A percentile compares a stretch with the other conserved stretches of the same genome.
Evolutionary conservation across 2,113 vertebrate species (phyloP).

Genomic region (Lethenteron camtschaticum): DNA sequence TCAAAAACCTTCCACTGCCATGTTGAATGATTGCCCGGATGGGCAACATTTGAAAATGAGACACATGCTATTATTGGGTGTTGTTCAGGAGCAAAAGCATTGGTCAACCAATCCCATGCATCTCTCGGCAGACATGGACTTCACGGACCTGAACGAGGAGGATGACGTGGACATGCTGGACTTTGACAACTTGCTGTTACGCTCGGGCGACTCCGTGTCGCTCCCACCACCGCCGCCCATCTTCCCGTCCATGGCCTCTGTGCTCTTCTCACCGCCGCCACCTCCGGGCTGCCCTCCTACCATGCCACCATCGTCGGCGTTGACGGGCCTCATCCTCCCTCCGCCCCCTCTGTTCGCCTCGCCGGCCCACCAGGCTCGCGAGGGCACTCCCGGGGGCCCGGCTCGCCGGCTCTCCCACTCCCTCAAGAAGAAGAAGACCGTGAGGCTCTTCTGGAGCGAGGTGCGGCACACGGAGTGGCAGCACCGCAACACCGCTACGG

Average conservation of each 20-base stretch:
- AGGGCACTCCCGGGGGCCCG: slow-evolving; percentile 29
- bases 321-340: slow-evolving; percentile 12
- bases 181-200: slow-evolving; percentile 26
- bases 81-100: no score
- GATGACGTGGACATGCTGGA: slow-evolving; percentile 71
- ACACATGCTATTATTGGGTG: no score
- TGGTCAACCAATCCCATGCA: no score
- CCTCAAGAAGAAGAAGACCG: slow-evolving; percentile 94
- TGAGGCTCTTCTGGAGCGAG: slow-evolving; percentile 92
- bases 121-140: slow-evolving; percentile 54
- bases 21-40: no score
- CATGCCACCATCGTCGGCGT: no score
- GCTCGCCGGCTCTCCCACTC: slow-evolving; percentile 42
- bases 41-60: no score
- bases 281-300: slow-evolving; percentile 25
- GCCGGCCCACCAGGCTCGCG: slow-evolving; percentile 15
- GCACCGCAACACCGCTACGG: slow-evolving; percentile 46
- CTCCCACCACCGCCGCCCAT: slow-evolving; percentile 44
- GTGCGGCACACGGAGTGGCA: slow-evolving; percentile 75
- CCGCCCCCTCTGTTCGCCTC: slow-evolving; percentile 26
- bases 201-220: slow-evolving; percentile 31
- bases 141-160: slow-evolving; percentile 74
- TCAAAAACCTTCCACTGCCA: no score
- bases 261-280: slow-evolving; percentile 36
- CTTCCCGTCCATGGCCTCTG: slow-evolving; percentile 31